Base-by-base conservation (phyloP, 2,113 vertebrate genomes). In the Felis chaus region DNA sequence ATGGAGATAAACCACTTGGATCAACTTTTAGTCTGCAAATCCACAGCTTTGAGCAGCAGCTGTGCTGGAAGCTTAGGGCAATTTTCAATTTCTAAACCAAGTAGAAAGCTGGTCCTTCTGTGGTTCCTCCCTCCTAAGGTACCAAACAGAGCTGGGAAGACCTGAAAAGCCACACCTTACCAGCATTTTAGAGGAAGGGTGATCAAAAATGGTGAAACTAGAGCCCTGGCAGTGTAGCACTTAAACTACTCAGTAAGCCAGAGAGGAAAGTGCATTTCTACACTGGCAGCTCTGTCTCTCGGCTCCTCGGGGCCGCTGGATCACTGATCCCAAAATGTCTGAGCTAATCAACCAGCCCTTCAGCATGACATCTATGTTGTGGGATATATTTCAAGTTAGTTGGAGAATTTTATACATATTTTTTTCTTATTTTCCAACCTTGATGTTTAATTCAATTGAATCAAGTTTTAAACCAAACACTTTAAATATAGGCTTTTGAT, bases 41-140 rank as follows among this genome's bases (percentile, higher is more conserved):
- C 88, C 92, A 57, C 90, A 94, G 92, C 74, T 92, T 81, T 80
- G 80, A 78, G 69, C 97, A 97, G 65, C 94, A 98, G 94, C 95
- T 97, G 79, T 48, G 48, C 83, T 68, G 23, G 55, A 69, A 94
- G 39, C 4, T 6, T 15, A 66, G 21, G 29, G 4, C 39, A 94
- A 69, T 82, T 71, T 50, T 45, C 50, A 65, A 25, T 80, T 19
- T 31, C 45, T 68, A 94, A 88, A 80, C 48, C 41, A 90, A 89
- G 36, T 25, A 36, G 36, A 91, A 95, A 96, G 6, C 69, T 88
- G 29, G 1, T 71, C 12, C 9, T 81, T 81, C 31, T 55, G 13
- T 66, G 25, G 1, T 16, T 90, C 25, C 5, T 45, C 25, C 29
- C 23, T 89, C n/a, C 7, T 5, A 31, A 45, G 63, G 4, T 4